These are phyloP conservation scores for Gymnorhina tibicen DNA, from an alignment of 2,113 vertebrate genomes.

Conservation along the genomic window DNA sequence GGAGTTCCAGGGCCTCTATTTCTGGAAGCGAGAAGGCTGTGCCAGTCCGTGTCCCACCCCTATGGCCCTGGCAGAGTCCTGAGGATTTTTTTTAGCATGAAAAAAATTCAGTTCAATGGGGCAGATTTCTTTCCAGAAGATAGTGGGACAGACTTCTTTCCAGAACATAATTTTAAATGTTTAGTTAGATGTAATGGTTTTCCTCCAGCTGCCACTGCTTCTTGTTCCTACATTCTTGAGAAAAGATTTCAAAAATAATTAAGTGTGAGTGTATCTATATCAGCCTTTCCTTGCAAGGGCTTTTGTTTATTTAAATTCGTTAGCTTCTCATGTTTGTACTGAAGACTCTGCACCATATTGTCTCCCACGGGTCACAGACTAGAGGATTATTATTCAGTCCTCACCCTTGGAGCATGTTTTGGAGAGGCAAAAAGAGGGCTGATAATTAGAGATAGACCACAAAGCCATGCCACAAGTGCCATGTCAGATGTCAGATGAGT, in stretches of 20 bases:
- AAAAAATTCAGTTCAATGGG: constrained; percentile 14
- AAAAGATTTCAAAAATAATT: constrained; percentile 58
- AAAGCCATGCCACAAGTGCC: background rate
- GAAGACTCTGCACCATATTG: background rate
- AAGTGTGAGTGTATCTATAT: constrained; percentile 20
- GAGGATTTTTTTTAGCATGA: background rate
- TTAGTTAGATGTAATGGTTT: constrained; percentile 22
- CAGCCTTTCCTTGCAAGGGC: background rate
- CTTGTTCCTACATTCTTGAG: constrained; percentile 22
- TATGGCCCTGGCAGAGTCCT: background rate
- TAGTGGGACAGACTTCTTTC: constrained; percentile 48
- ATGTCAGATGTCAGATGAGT: background rate
- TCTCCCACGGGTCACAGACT: background rate
- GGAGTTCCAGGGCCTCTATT: background rate
- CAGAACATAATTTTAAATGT: constrained; percentile 39
- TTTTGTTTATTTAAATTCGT: constrained; percentile 43
- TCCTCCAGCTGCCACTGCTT: constrained; percentile 49
- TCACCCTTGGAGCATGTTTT: background rate
- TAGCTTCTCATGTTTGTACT: background rate
- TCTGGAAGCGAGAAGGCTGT: background rate
- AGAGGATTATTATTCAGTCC: background rate
- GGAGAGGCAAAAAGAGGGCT: background rate
- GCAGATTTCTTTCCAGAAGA: constrained; percentile 52
- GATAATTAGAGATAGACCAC: background rate
- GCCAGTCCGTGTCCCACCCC: fast-evolving